These are phyloP conservation scores for Psittacula derbiana DNA, from an alignment of 2,797 vertebrate genomes.

Conservation along the genomic window DNA sequence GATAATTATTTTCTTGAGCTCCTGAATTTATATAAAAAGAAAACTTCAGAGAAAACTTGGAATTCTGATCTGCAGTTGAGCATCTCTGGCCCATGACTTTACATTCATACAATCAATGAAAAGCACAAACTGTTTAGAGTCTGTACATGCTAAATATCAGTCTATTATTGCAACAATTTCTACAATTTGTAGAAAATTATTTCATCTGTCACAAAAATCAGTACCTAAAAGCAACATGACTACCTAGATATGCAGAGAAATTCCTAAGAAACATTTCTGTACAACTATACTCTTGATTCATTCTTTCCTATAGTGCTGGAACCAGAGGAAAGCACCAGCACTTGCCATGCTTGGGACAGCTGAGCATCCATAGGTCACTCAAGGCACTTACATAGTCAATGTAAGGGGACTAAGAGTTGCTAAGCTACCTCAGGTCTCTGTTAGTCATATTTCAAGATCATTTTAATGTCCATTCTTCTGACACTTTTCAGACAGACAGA, in stretches of 20 bases:
- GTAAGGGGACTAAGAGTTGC: neutral
- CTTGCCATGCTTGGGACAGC: neutral
- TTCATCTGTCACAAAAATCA: neutral
- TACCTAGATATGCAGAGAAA: neutral
- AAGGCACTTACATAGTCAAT: neutral
- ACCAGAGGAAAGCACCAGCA: neutral
- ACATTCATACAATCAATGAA: neutral
- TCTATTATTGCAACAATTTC: neutral
- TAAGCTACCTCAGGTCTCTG: neutral
- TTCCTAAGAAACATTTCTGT: neutral
- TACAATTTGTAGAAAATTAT: neutral
- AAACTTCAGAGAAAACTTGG: neutral
- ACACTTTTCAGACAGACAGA: neutral
- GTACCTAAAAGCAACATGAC: neutral
- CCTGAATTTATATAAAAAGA: neutral
- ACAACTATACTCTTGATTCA: neutral
- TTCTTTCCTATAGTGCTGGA: neutral
- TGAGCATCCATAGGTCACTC: rapidly evolving
- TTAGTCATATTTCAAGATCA: neutral
- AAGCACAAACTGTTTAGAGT: neutral
- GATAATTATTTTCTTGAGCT: neutral
- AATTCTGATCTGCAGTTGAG: neutral
- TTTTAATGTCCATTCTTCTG: neutral
- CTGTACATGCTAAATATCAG: neutral
- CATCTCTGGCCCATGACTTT: neutral